A percentile compares a stretch with the other conserved stretches of the same genome.
These are phyloP conservation scores for Drosophila subsilvestris DNA, from an alignment of 2,888 invertebrate species.

Conservation along the genomic window DNA sequence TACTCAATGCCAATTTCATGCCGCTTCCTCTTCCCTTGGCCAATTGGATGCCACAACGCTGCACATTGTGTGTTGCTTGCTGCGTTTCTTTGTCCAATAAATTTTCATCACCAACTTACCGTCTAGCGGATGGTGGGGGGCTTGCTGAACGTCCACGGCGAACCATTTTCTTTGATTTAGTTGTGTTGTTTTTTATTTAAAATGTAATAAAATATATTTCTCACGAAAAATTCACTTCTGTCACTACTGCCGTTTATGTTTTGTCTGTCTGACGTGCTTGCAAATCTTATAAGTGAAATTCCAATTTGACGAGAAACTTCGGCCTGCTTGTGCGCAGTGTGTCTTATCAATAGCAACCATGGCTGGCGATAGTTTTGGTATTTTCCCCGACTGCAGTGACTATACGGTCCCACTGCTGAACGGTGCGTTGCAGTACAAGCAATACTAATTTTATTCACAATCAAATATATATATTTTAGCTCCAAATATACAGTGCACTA, in stretches of 20 bases:
- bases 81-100: slow-evolving; percentile 22
- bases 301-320: slow-evolving; percentile 31
- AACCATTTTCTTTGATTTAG: slow-evolving; percentile 86
- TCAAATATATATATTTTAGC: no score
- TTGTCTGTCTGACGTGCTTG: slow-evolving; percentile 7
- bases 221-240: slow-evolving; percentile 29
- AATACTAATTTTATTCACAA: no score
- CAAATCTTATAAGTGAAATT: slow-evolving; percentile 33
- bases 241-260: slow-evolving; percentile 16
- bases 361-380: background rate
- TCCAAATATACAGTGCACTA: no score
- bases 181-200: slow-evolving; percentile 25
- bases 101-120: slow-evolving; percentile 83
- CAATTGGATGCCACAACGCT: background rate
- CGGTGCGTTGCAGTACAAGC: no score
- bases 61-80: background rate
- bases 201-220: background rate
- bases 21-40: background rate
- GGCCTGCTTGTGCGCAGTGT: slow-evolving; percentile 16
- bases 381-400: no score
- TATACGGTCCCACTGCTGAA: no score
- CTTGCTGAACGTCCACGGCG: slow-evolving; percentile 90
- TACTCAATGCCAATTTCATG: background rate
- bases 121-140: slow-evolving; percentile 88
- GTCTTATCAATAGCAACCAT: background rate